These are phyloP conservation scores for Drosophila tristis DNA, from an alignment of 1,140 invertebrate species.

Conservation along the genomic window DNA sequence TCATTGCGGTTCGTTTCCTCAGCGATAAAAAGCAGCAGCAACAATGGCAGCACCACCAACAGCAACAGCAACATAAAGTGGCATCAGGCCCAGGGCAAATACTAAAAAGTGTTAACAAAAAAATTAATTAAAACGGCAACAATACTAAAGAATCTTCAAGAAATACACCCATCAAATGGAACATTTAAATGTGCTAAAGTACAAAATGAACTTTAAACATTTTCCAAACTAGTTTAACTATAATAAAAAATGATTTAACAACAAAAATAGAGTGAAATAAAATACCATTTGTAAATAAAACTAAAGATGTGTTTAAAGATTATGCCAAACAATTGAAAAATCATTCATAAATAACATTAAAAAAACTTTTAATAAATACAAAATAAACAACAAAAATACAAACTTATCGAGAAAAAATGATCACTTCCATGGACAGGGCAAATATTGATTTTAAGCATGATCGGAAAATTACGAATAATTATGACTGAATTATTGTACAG, in stretches of 20 bases:
- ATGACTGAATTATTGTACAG: too few relatives aligned
- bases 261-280: background rate
- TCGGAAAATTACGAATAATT: too few relatives aligned
- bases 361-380: background rate
- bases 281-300: background rate
- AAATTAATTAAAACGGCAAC: slow-evolving; percentile 12
- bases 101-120: slow-evolving; percentile 16
- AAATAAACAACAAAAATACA: background rate
- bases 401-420: background rate
- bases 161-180: slow-evolving; percentile 23
- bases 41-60: slow-evolving; percentile 13
- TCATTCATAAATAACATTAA: background rate
- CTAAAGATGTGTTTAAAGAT: slow-evolving; percentile 5
- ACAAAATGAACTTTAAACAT: background rate
- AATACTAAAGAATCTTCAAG: slow-evolving; percentile 14
- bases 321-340: slow-evolving; percentile 4
- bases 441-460: too few relatives aligned
- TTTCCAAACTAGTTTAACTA: background rate
- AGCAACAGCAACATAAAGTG: slow-evolving; percentile 30
- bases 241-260: background rate
- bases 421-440: too few relatives aligned
- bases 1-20: slow-evolving; percentile 45
- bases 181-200: slow-evolving; percentile 1
- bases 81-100: slow-evolving; percentile 1
- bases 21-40: slow-evolving; percentile 49